A percentile compares a stretch with the other conserved stretches of the same genome.
Conservation (phyloP, 2,888 invertebrate genomes). For the Eupithecia dodoneata region DNA sequence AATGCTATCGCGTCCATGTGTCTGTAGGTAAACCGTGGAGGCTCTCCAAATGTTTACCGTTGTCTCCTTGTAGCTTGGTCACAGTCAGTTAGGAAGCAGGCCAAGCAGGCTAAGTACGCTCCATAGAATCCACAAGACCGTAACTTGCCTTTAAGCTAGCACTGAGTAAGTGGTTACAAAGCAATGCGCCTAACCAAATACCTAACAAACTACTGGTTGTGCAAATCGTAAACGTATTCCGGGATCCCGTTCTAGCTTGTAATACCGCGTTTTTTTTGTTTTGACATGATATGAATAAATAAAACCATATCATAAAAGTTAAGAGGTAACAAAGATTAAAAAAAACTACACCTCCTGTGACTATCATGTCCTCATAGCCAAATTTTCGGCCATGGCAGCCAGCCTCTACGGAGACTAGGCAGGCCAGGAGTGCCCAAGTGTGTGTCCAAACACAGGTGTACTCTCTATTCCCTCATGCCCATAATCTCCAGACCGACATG, state of each 20-base stretch:
- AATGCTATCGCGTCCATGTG: background rate
- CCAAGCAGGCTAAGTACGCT: background rate
- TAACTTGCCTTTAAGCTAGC: background rate
- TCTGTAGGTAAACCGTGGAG: constrained; percentile 10
- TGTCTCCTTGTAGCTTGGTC: constrained; percentile 18
- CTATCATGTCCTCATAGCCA: too few species aligned
- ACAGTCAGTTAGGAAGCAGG: constrained; percentile 17
- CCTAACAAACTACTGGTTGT: background rate
- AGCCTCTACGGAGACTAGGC: too few species aligned
- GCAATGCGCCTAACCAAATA: background rate
- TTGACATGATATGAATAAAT: background rate
- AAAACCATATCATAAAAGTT: too few species aligned
- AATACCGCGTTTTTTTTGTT: background rate
- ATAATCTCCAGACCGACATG: too few species aligned
- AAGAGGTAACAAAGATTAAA: too few species aligned
- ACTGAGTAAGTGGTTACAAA: background rate
- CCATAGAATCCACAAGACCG: background rate
- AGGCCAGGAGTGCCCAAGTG: too few species aligned
- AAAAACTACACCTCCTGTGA: too few species aligned
- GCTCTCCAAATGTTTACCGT: constrained; percentile 26
- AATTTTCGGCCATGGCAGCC: too few species aligned
- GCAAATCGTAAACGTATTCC: background rate
- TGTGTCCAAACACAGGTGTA: too few species aligned
- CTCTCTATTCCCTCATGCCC: too few species aligned
- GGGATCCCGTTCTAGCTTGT: background rate